Percentiles rank a stretch among this genome's conserved stretches.
phyloP scores from a whole-genome alignment of 2,888 invertebrate genomes.

The Hirudinaria manillensis region DNA sequence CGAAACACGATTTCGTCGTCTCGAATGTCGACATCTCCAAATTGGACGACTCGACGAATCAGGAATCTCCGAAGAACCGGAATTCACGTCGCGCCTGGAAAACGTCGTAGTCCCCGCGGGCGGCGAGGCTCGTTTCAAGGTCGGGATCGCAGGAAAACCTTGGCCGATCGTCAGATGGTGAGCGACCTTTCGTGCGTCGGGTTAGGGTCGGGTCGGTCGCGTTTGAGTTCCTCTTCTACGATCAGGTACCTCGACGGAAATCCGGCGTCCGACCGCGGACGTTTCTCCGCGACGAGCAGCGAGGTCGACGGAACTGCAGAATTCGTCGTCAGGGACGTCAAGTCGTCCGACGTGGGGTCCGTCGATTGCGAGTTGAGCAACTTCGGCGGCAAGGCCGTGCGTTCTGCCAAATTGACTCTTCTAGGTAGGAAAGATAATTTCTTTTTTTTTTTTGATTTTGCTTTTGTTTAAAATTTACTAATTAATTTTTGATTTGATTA shows the following conservation, averaged over 20 bases:
- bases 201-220: no score
- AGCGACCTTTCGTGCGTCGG: no score
- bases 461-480: no score
- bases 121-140: neutral
- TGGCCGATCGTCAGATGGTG: conserved; percentile 26
- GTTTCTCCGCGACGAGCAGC: neutral
- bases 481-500: no score
- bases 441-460: neutral
- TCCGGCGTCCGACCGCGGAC: neutral
- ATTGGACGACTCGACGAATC: neutral
- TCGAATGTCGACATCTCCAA: no score
- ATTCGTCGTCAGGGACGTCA: conserved; percentile 4
- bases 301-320: neutral
- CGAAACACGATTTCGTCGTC: no score
- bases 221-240: no score
- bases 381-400: conserved; percentile 5
- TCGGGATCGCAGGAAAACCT: neutral
- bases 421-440: conserved; percentile 13
- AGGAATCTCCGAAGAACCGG: conserved; percentile 11
- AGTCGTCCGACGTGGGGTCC: neutral
- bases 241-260: conserved; percentile 22
- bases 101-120: conserved; percentile 13
- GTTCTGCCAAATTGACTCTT: conserved; percentile 12
- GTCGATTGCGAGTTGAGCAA: conserved; percentile 25
- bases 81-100: conserved; percentile 6